Conservation (phyloP, 2,113 vertebrate genomes). For the Melanocharis versteri region DNA sequence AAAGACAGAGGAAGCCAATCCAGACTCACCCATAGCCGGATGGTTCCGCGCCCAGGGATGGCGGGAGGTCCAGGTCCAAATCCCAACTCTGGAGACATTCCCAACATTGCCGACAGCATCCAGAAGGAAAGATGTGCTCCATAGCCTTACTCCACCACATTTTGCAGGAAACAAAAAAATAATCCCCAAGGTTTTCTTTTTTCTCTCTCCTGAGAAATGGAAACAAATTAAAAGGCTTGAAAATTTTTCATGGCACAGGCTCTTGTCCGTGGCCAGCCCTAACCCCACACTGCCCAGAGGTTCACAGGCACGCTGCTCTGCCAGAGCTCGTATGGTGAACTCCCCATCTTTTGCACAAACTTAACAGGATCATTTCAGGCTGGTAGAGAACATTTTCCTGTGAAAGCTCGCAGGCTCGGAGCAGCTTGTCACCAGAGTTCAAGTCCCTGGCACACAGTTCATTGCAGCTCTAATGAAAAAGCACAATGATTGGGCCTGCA, state of each 20-base stretch:
- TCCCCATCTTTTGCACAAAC: neutral
- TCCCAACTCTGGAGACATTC: neutral
- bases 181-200: neutral
- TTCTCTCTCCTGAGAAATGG: neutral
- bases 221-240: neutral
- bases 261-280: neutral
- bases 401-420: neutral
- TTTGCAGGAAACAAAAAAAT: neutral
- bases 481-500: neutral
- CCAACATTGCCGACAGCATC: neutral
- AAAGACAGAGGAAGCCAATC: neutral
- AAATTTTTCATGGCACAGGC: neutral
- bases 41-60: rapidly evolving
- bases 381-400: neutral
- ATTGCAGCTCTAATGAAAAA: constrained; percentile 40
- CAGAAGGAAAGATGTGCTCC: neutral
- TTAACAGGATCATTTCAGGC: neutral
- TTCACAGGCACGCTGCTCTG: neutral
- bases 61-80: neutral
- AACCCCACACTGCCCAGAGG: neutral
- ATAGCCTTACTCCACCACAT: neutral
- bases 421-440: constrained; percentile 38
- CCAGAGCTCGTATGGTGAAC: neutral
- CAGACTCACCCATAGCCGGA: neutral
- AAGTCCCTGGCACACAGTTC: constrained; percentile 54